Base-by-base conservation (phyloP, 2,888 invertebrate genomes). In the Bembecia ichneumoniformis region DNA sequence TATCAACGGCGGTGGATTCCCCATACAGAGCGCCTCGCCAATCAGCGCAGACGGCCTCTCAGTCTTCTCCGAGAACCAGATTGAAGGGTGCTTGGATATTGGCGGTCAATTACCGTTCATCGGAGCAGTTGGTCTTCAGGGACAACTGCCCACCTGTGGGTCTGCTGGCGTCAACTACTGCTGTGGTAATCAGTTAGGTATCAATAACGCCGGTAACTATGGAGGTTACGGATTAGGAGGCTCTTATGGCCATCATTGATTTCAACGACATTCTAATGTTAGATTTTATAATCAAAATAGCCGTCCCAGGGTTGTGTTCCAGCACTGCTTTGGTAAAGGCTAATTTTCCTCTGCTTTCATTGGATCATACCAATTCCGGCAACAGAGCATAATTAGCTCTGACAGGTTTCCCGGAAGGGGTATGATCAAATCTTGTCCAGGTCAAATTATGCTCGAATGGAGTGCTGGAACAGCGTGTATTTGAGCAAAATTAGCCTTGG, bases 61-160 rank as follows among this genome's bases (percentile, higher is more conserved):
- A 3, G 56, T 74, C 0, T 50, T 63, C 3, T 65, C 72, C 4
- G 73, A 74, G 28, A 66, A 68, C 40, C 54, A 63, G 15, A 58
- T 73, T 1, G 66, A 70, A 47, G 74, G 74, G 0, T 54, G 60
- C 3, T 48, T 74, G 14, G 52, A 58, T 2, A 62, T 72, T 0
- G 55, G 53, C 46, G 74, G 79, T 45, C 64, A 74, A 35, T 48
- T 74, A 15, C 74, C 74, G 1, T 74, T 78, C 62, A 43, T 74
- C 4, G 68, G 67, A 2, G 64, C 72, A 3, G 70, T 71, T 0
- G 64, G 63, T 43, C 51, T 70, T 4, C 70, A 67, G 46, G 70
- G 71, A 0, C 49, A 51, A 3, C 47, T 74, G n/a, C 61, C 66
- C 1, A 60, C 69, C 7, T 56, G 56, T 34, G 74, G 72, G 9